A percentile compares a stretch with the other conserved stretches of the same genome.
Conservation (phyloP, 2,888 invertebrate species). For the Eristalis tenax region DNA sequence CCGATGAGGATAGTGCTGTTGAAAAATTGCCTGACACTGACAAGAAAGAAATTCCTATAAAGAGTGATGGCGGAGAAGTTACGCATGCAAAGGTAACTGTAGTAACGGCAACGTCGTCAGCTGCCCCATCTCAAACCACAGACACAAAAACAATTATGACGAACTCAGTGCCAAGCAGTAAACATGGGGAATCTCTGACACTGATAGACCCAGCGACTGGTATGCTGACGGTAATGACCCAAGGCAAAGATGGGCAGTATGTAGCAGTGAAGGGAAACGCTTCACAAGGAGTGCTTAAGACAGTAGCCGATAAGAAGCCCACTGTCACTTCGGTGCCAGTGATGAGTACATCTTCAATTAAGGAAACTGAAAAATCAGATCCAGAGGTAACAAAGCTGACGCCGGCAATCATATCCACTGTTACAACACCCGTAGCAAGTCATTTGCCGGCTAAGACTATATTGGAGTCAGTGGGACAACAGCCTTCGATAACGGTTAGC, state of each 20-base stretch:
- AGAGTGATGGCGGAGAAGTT: background rate
- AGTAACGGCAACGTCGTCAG: conserved; percentile 20
- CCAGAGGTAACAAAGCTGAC: conserved; percentile 62
- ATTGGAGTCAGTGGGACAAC: conserved; percentile 16
- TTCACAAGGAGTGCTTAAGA: conserved; percentile 25
- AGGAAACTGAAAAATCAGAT: conserved; percentile 76
- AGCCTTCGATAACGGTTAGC: background rate
- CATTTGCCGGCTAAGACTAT: conserved; percentile 33
- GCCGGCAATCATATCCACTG: conserved; percentile 43
- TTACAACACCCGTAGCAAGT: conserved; percentile 56
- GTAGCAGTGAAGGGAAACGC: conserved; percentile 82
- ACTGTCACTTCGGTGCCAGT: conserved; percentile 69
- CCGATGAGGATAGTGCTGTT: conserved; percentile 46
- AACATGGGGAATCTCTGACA: conserved; percentile 84
- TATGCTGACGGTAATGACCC: conserved; percentile 85
- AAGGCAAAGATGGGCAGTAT: conserved; percentile 87
- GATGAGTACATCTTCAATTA: conserved; percentile 68
- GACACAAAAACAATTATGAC: conserved; percentile 35
- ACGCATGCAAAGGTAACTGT: conserved; percentile 7
- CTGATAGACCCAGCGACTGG: conserved; percentile 90
- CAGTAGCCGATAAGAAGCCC: conserved; percentile 34
- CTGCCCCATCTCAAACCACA: conserved; percentile 28
- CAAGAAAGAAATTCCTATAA: conserved; percentile 76
- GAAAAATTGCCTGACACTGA: conserved; percentile 64
- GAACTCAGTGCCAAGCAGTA: conserved; percentile 71